Evolutionary conservation across 1,140 invertebrate species (phyloP), one percentile per base, ranked within the genome.

Genomic region (Trachelipus rathkii): DNA sequence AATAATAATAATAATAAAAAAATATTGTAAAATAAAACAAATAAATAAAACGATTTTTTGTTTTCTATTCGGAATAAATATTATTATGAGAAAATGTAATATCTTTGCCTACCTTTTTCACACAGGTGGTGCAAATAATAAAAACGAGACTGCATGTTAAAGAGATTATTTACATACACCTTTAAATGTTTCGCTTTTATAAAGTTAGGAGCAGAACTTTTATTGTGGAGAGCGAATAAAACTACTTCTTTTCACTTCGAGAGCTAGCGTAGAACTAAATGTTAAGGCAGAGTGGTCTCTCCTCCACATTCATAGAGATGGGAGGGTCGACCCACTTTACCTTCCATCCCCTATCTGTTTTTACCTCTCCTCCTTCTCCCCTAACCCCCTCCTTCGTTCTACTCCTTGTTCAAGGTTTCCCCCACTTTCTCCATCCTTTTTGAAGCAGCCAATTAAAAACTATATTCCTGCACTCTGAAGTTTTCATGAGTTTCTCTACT

Each of bases 281-380:
- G 50, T 19, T 60, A 19, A 60, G 19, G 50, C 11, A 60, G 50
- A 60, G 50, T 19, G 2, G 50, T 60, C 50, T 60, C 50, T 15
- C 50, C 19, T 60, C 50, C 50, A 60, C 50, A 60, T 15, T 60
- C 33, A 33, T 33, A 33, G 33, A 33, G 33, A 33, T 60, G 11
- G 19, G 19, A 60, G 50, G 50, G 50, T 13, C 50, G 50, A 60
- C 50, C 50, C 50, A 60, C 50, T 60, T 60, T 60, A 60, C 50
- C 50, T 60, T 60, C 50, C 50, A 13, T 60, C 50, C 50, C 50
- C 50, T 19, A 60, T 60, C 19, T 19, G 3, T 19, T 19, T 8
- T 60, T 19, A 13, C 50, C 19, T 60, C 11, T 60, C 50, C 50
- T 8, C 50, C 11, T 15, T 60, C 19, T 19, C 11, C 11, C 11